Evolutionary conservation across 2,888 invertebrate species (phyloP).

Genomic region (Muschampia plurimacula): DNA sequence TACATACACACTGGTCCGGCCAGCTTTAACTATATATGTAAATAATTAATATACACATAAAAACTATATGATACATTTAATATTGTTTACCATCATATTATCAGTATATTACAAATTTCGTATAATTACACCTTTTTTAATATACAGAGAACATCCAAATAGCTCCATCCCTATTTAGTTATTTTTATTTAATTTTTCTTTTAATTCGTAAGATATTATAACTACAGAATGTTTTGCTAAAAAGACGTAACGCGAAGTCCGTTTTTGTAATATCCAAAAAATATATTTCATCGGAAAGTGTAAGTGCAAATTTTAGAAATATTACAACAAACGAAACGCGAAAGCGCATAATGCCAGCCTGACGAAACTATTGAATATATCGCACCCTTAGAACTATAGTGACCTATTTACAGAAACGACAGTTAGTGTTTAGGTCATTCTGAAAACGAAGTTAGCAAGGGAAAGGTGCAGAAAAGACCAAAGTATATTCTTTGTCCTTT

Average conservation of each 20-base stretch:
- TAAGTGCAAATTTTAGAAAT: neutral
- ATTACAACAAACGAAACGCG: neutral
- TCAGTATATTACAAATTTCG: slow-evolving; percentile 53
- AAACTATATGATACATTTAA: slow-evolving; percentile 70
- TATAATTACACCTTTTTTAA: slow-evolving; percentile 47
- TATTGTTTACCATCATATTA: slow-evolving; percentile 55
- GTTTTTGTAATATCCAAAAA: neutral
- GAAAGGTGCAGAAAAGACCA: too few species aligned
- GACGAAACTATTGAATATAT: neutral
- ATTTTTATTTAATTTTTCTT: slow-evolving; percentile 43
- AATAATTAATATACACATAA: slow-evolving; percentile 64
- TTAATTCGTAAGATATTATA: slow-evolving; percentile 48
- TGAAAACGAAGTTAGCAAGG: too few species aligned
- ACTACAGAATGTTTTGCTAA: slow-evolving; percentile 53
- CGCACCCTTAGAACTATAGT: too few species aligned
- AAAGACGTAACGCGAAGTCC: slow-evolving; percentile 40
- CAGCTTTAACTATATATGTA: slow-evolving; percentile 54
- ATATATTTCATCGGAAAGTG: neutral
- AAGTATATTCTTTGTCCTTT: too few species aligned
- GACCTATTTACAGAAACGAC: too few species aligned
- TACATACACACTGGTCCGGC: slow-evolving; percentile 63
- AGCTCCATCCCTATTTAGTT: slow-evolving; percentile 41
- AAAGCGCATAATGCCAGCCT: slow-evolving; percentile 48
- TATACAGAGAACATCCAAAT: slow-evolving; percentile 48
- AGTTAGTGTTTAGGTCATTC: too few species aligned